A percentile compares a stretch with the other conserved stretches of the same genome.
Evolutionary conservation across 2,797 vertebrate genomes (phyloP).

Genomic region (Schizothorax lantsangensis): DNA sequence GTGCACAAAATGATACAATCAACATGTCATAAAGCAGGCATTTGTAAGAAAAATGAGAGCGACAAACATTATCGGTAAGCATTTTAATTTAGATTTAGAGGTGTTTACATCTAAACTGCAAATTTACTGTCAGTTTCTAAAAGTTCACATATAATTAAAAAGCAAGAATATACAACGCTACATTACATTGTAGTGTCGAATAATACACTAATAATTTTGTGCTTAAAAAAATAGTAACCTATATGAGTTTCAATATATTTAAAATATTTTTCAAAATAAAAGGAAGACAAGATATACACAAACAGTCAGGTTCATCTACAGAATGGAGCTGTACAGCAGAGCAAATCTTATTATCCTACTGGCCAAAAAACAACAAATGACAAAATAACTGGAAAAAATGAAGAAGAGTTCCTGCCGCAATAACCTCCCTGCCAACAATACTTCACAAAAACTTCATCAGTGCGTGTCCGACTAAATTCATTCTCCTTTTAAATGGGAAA

Average conservation of each 20-base stretch:
- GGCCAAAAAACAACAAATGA: constrained; percentile 75
- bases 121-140: constrained; percentile 70
- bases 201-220: constrained; percentile 77
- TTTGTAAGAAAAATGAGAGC: not conserved
- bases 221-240: constrained; percentile 87
- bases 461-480: constrained; percentile 21
- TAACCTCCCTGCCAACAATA: constrained; percentile 74
- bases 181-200: constrained; percentile 76
- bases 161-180: constrained; percentile 65
- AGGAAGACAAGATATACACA: constrained; percentile 91
- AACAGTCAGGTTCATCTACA: constrained; percentile 82
- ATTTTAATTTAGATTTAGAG: constrained; percentile 80
- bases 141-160: constrained; percentile 78
- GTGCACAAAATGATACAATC: not conserved
- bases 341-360: constrained; percentile 79
- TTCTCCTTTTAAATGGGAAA: constrained; percentile 62
- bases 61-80: constrained; percentile 65
- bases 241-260: constrained; percentile 94
- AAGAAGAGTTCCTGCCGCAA: constrained; percentile 70
- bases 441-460: constrained; percentile 42
- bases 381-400: constrained; percentile 66
- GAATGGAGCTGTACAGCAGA: constrained; percentile 81
- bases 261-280: constrained; percentile 84
- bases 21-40: not conserved
- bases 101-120: constrained; percentile 79